Evolutionary conservation across 2,888 invertebrate genomes (phyloP).

Genomic region (Rambutsinella grinnellia): DNA sequence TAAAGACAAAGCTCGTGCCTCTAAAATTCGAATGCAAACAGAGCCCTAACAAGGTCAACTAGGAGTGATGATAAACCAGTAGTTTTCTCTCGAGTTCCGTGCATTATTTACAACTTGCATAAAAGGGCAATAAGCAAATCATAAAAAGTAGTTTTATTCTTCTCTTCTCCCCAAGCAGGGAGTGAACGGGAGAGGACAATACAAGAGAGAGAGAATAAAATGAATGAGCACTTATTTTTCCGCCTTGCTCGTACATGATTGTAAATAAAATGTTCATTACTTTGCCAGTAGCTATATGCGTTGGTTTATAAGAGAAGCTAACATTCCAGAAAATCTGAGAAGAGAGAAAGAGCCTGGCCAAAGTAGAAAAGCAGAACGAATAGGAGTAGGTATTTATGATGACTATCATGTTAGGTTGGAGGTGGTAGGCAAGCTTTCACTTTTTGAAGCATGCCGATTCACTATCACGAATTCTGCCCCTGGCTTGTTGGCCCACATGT

Average conservation of each 20-base stretch:
- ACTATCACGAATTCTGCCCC: slow-evolving; percentile 31
- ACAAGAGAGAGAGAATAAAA: neutral
- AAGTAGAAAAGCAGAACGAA: neutral
- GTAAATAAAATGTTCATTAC: neutral
- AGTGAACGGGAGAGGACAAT: neutral
- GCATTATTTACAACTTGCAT: neutral
- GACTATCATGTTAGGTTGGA: neutral
- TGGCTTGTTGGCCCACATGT: slow-evolving; percentile 57
- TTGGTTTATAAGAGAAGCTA: neutral
- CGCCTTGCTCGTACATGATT: neutral
- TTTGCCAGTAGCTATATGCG: neutral
- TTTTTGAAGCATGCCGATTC: slow-evolving; percentile 30
- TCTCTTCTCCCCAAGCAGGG: neutral
- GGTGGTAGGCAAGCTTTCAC: neutral
- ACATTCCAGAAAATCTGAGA: neutral
- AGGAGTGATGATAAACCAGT: too few species aligned
- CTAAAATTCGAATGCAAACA: too few species aligned
- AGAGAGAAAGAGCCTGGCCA: too few species aligned
- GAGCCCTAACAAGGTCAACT: neutral
- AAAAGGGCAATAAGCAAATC: neutral
- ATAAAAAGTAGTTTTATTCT: neutral
- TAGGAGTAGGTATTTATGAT: neutral
- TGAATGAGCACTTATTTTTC: slow-evolving; percentile 14
- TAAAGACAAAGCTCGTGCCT: too few species aligned
- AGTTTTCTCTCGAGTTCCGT: neutral